These are phyloP conservation scores for Lates calcarifer DNA, from an alignment of 2,113 vertebrate species.

Conservation along the genomic window DNA sequence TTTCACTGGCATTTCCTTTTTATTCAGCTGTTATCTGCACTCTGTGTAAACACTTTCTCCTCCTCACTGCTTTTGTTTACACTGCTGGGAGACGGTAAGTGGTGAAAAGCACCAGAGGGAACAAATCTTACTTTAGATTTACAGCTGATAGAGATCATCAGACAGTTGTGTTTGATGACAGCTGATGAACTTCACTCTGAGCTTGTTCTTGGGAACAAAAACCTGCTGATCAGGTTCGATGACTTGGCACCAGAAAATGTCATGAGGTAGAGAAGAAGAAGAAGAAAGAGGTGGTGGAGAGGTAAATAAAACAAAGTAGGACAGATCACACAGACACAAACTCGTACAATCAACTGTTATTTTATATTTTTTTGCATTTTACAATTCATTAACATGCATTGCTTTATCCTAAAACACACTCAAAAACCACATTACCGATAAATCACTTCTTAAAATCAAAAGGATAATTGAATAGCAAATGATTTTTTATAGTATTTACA, in stretches of 20 bases:
- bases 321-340: slow-evolving; percentile 54
- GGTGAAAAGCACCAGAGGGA: neutral
- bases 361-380: slow-evolving; percentile 84
- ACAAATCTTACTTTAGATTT: neutral
- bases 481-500: slow-evolving; percentile 84
- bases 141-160: neutral
- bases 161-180: neutral
- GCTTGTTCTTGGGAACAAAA: neutral
- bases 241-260: neutral
- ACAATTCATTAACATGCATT: slow-evolving; percentile 82
- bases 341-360: slow-evolving; percentile 75
- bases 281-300: neutral
- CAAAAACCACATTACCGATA: slow-evolving; percentile 72
- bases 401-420: slow-evolving; percentile 73
- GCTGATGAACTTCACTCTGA: neutral
- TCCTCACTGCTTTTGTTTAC: slow-evolving; percentile 1
- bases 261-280: too few relatives aligned
- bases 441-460: slow-evolving; percentile 76
- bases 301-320: neutral
- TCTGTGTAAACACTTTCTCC: neutral
- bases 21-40: neutral
- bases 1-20: neutral
- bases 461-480: slow-evolving; percentile 76
- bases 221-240: neutral
- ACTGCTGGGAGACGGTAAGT: neutral